phyloP scores from a whole-genome alignment of 2,888 invertebrate genomes.

The Ophion ventricosus region DNA sequence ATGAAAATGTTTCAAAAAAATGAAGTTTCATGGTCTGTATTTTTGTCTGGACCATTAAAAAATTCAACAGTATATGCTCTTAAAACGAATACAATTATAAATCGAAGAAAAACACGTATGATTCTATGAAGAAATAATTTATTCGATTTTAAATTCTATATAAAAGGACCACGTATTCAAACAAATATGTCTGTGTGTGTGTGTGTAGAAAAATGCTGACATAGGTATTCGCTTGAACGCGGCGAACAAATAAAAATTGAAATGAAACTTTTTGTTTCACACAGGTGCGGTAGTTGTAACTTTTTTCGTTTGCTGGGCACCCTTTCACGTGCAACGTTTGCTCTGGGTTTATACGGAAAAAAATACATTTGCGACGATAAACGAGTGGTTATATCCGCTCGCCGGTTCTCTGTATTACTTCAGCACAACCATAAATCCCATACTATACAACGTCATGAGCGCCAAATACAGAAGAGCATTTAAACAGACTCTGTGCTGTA shows the following conservation, averaged over 20 bases:
- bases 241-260: neutral
- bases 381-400: constrained; percentile 90
- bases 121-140: neutral
- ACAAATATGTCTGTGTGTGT: neutral
- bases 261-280: constrained; percentile 65
- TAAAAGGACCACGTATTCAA: neutral
- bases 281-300: constrained; percentile 95
- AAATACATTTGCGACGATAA: constrained; percentile 86
- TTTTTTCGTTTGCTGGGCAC: constrained; percentile 97
- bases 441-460: constrained; percentile 93
- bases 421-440: constrained; percentile 91
- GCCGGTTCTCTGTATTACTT: constrained; percentile 90
- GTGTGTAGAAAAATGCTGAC: neutral
- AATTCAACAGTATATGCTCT: no score
- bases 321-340: constrained; percentile 95
- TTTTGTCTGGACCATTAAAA: no score
- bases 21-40: no score
- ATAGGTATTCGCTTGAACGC: neutral
- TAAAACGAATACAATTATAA: no score
- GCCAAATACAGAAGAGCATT: constrained; percentile 91
- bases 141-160: neutral
- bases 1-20: no score
- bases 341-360: constrained; percentile 89
- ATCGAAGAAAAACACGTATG: neutral
- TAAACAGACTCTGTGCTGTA: constrained; percentile 89